Evolutionary conservation across 2,797 vertebrate species (phyloP).

Genomic region (Cyprinella venusta): DNA sequence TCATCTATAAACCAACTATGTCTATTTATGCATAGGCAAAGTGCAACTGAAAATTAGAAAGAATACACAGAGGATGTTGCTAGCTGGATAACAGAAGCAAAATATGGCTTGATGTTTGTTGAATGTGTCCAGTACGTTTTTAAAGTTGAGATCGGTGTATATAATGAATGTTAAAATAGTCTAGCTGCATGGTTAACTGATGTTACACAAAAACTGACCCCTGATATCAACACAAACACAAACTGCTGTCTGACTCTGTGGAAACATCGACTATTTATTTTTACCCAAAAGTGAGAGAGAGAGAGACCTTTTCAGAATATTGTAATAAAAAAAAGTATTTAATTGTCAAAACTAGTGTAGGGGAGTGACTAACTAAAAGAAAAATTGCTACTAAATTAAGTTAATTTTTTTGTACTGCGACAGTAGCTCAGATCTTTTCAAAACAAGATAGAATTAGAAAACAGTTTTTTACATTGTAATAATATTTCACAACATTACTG

Average conservation of each 20-base stretch:
- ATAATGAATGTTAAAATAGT: slow-evolving; percentile 23
- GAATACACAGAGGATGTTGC: not conserved
- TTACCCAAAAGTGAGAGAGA: slow-evolving; percentile 1
- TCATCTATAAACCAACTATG: slow-evolving; percentile 10
- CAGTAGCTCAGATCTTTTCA: not conserved
- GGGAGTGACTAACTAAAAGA: too few relatives aligned
- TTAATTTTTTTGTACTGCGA: not conserved
- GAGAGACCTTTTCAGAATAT: too few relatives aligned
- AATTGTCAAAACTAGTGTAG: too few relatives aligned
- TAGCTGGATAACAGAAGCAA: not conserved
- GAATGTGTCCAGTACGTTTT: not conserved
- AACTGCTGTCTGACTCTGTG: slow-evolving; percentile 17
- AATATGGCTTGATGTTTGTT: not conserved
- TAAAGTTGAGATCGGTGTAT: not conserved
- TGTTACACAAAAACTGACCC: slow-evolving; percentile 14
- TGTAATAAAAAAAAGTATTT: too few relatives aligned
- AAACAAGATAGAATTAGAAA: not conserved
- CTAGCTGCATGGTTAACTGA: slow-evolving; percentile 26
- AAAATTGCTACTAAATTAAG: not conserved
- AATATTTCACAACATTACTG: not conserved
- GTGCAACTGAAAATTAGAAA: slow-evolving; percentile 4
- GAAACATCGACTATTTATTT: slow-evolving; percentile 29
- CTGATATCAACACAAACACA: not conserved
- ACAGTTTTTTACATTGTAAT: not conserved
- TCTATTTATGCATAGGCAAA: slow-evolving; percentile 11